Evolutionary conservation across 2,797 vertebrate species (phyloP), one percentile per base, ranked within the genome.

Genomic region (Spheniscus humboldti): DNA sequence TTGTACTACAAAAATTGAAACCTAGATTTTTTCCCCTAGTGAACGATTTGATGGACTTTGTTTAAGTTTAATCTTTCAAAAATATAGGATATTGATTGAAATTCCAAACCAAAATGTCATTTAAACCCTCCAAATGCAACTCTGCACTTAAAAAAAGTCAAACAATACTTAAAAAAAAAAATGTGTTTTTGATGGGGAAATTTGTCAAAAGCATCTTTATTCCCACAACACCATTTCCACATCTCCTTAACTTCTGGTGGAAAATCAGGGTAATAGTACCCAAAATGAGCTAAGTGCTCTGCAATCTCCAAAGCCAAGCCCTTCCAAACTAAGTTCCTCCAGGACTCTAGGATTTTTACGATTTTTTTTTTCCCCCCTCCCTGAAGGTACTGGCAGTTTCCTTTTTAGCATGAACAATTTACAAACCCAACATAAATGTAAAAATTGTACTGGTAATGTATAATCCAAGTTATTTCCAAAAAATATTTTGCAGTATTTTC

Each of bases 351-450:
- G 20, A 60, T 57, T 74, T 86, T 28, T 50, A 13, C 19, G 4
- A 7, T 18, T 22, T 41, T 13, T 39, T 37, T 12, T 11, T 37
- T 37, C 37, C 17, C 9, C 0, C 5, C 17, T 13, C 0, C 5
- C 20, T 11, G 17, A 82, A 90, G 30, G 9, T 13, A 62, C 8
- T 24, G 6, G 4, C 11, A 11, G 5, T n/a, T 77, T 23, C 24
- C 72, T 87, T 69, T 33, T 45, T 45, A 82, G 27, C 57, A 39
- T 8, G 48, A 64, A 48, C 4, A 5, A 18, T 66, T 86, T 48
- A 41, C 11, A 31, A 53, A 57, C 35, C 18, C 25, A 66, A 18
- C 24, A 11, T 16, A 10, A 88, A 69, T 0, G 1, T 68, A 14
- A 19, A 24, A 45, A 37, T 24, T 66, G 4, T 8, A 5, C 25